Base-by-base conservation (phyloP, 2,797 vertebrate species). In the Furcifer pardalis region DNA sequence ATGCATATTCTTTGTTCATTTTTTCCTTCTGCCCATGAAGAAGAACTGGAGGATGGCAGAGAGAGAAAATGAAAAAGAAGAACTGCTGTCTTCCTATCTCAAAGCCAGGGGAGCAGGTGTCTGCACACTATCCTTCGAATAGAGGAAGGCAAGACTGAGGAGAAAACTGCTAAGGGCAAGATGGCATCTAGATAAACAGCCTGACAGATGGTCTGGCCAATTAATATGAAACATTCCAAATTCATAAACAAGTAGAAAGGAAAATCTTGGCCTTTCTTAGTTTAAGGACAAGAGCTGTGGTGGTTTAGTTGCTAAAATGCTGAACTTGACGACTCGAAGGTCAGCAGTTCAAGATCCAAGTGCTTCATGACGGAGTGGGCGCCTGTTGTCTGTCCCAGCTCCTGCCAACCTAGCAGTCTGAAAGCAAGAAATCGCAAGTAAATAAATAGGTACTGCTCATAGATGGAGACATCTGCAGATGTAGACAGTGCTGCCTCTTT, bases 131-230 rank as follows among this genome's bases (percentile, higher is more conserved):
- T 74, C 85, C 84, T 90, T 87, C 88, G 82, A 59, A 46, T 9
- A 77, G 46, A 83, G 79, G 83, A 37, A 66, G 86, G 82, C 81
- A 86, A 81, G 49, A 88, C 60, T 86, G 85, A 92, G 84, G 62
- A 85, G 80, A 73, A 65, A 84, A 89, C 60, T 1, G 0, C 79
- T 91, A 80, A 73, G 86, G 88, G 86, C 86, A 89, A 86, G 81
- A 89, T 60, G 81, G 75, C 56, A 87, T 82, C 78, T 32, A 83
- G 83, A 84, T 86, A 92, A 93, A 88, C 87, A 88, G 72, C 82
- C 86, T 79, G 90, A 89, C 88, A 94, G 90, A 93, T 93, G 90
- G 91, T 85, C 40, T 84, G 93, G 85, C 56, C 35, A 73, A 85
- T 86, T 91, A 89, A 40, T n/a, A 65, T 79, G 84, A 88, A 92